phyloP scores from a whole-genome alignment of 2,113 vertebrate species.

The Dromas ardeola region DNA sequence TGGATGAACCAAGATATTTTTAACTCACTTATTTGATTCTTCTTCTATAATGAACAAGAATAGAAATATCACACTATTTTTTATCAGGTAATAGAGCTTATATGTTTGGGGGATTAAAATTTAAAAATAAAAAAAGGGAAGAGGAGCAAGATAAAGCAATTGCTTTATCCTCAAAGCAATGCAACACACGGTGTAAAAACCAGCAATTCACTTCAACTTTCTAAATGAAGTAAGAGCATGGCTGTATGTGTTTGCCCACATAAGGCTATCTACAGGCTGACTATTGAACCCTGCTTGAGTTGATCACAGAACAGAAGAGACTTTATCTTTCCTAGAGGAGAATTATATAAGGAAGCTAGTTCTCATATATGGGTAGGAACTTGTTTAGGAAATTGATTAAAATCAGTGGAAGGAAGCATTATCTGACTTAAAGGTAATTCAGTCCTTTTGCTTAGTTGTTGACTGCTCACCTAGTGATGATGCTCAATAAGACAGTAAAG shows the following conservation, averaged over 20 bases:
- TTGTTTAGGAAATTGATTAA: conserved; percentile 12
- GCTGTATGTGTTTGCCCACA: neutral
- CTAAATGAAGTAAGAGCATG: neutral
- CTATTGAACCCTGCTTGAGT: neutral
- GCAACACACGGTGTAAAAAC: neutral
- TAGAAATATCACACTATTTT: neutral
- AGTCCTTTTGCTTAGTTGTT: conserved; percentile 51
- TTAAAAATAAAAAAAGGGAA: neutral
- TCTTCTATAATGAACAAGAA: conserved; percentile 20
- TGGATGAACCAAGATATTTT: conserved; percentile 65
- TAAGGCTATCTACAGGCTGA: neutral
- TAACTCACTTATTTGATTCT: conserved; percentile 58
- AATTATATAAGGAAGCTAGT: neutral
- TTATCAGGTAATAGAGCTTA: neutral
- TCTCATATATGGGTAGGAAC: neutral
- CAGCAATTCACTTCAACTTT: neutral
- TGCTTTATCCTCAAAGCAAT: neutral
- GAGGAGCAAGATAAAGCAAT: neutral
- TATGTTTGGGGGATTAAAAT: neutral
- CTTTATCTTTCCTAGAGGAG: neutral
- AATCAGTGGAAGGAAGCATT: neutral
- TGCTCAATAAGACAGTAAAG: conserved; percentile 32
- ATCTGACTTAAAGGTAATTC: conserved; percentile 35
- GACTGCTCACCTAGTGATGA: conserved; percentile 45
- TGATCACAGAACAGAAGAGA: neutral